Evolutionary conservation across 2,888 invertebrate species (phyloP).

Genomic region (Polymixis lichenea): DNA sequence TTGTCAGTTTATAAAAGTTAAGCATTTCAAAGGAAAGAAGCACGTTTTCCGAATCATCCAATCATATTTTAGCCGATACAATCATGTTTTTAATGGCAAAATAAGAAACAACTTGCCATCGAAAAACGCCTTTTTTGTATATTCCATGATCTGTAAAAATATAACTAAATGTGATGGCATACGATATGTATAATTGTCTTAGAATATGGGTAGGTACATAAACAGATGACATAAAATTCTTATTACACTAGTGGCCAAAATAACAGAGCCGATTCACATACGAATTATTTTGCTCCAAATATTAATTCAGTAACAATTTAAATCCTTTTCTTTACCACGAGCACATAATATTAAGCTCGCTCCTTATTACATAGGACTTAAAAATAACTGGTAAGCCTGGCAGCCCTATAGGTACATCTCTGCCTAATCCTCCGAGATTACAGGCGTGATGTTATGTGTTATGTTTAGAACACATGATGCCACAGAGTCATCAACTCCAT

Average conservation of each 20-base stretch:
- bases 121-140: no score
- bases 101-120: neutral
- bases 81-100: neutral
- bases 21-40: neutral
- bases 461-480: neutral
- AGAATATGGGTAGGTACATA: no score
- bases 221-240: neutral
- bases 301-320: neutral
- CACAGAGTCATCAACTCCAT: conserved; percentile 28
- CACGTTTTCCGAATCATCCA: conserved; percentile 9
- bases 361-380: no score
- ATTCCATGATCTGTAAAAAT: no score
- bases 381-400: no score
- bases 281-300: neutral
- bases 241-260: neutral
- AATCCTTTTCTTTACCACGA: no score
- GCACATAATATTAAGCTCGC: no score
- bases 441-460: neutral
- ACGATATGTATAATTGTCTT: no score
- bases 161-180: no score
- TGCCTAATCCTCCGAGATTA: neutral
- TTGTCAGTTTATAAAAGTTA: conserved; percentile 18
- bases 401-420: neutral
- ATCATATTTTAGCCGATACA: neutral
- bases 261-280: neutral